Evolutionary conservation across 2,797 vertebrate genomes (phyloP), one percentile per base, ranked within the genome.

Genomic region (Tragelaphus eurycerus): DNA sequence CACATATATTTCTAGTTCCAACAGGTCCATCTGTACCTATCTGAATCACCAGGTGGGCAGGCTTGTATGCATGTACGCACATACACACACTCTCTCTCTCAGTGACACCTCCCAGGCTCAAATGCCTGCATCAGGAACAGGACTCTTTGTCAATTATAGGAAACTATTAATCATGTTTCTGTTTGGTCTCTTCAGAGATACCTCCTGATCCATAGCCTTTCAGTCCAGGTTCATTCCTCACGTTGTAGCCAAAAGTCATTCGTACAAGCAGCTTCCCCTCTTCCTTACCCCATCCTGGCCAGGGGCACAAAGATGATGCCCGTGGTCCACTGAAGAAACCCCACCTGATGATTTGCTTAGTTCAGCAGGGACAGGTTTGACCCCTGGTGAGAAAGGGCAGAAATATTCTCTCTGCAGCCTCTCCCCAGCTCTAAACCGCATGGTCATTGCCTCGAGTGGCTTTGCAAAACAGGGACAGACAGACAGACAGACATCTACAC

Each of bases 401-500:
- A 67, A 55, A 27, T 4, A 16, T 1, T 15, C 29, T 16, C 87
- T 60, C 21, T 14, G 16, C 27, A 43, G 11, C 48, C 34, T 59
- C 64, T 78, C 74, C 48, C 78, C 13, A 6, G 46, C 4, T 38
- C 89, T 85, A 11, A 48, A 57, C 59, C 25, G 83, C 50, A 74
- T 4, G 23, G n/a, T 48, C 54, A 16, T 21, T 23, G 52, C 93
- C 52, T 86, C 17, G 7, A 55, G 31, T 15, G 81, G n/a, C 78
- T 95, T 27, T 89, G 76, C 82, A 85, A 62, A 57, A 74, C 15
- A 54, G 89, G 52, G 86, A 86, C 1, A 34, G 60, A 94, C 64
- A 96, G 60, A 97, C 64, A 85, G 71, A 78, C 38, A 95, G 79
- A 97, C 95, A 95, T 88, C 62, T 52, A 92, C 87, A 97, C 90